Conservation (phyloP, 2,113 vertebrate species). For the Eudyptes chrysolophus region DNA sequence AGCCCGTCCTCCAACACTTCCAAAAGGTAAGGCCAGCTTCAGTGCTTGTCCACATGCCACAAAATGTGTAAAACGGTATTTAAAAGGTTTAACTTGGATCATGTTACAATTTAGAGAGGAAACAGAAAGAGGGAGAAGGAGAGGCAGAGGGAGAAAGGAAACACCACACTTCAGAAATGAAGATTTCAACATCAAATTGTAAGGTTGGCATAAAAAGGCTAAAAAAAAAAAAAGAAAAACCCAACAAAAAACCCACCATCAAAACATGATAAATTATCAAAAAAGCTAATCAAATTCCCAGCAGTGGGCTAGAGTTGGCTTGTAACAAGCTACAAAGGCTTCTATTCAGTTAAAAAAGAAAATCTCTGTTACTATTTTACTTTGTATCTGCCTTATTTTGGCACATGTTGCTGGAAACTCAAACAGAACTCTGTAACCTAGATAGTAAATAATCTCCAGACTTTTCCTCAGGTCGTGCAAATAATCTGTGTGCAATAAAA, state of each 20-base stretch:
- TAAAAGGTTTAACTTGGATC: background rate
- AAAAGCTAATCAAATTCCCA: background rate
- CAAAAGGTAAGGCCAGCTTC: background rate
- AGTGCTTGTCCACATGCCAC: background rate
- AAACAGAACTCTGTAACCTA: slow-evolving; percentile 15
- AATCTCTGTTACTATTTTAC: background rate
- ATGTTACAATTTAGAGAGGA: background rate
- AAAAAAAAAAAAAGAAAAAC: too few relatives aligned
- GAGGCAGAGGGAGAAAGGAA: background rate
- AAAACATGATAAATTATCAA: background rate
- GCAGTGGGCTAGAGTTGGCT: background rate
- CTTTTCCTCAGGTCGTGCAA: slow-evolving; percentile 30
- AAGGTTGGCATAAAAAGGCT: background rate
- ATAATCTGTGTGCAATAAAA: slow-evolving; percentile 18
- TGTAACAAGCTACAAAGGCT: slow-evolving; percentile 17
- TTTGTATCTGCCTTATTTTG: slow-evolving; percentile 22
- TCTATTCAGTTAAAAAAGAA: background rate
- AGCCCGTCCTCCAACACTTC: background rate
- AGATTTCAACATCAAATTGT: background rate
- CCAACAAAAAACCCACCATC: background rate
- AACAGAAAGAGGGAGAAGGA: background rate
- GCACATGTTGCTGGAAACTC: slow-evolving; percentile 45
- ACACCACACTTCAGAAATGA: background rate
- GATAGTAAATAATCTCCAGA: slow-evolving; percentile 49
- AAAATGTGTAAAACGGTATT: background rate